Evolutionary conservation across 2,888 invertebrate species (phyloP), one percentile per base, ranked within the genome.

Genomic region (Drosophila quinaria): DNA sequence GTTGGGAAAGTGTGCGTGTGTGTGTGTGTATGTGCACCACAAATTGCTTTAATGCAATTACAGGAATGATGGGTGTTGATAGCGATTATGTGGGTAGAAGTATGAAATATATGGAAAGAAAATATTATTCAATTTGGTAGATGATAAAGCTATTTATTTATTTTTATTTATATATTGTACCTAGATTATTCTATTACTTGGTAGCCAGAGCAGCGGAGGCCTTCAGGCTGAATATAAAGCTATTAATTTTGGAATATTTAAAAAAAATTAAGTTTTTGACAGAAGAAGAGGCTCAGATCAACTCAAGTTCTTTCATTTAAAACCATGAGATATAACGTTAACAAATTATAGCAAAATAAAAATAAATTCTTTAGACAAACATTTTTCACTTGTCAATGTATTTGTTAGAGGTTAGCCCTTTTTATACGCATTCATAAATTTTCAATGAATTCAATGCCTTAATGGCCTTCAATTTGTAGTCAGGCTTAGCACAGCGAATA

Each of bases 31-130:
- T 54, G 42, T 56, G 29, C 15, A 2, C 51, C 56, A 58, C 59
- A 74, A 81, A 78, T 63, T 74, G 74, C 56, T 59, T 71, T 64
- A 55, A 59, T 64, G 59, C 56, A 58, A 66, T 65, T 19, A 46
- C 50, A 64, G 56, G 25, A 64, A 64, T 31, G 31, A 62, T 52
- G 58, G 13, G 35, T 50, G 56, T 22, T 42, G 37, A 6, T 6
- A 9, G 10, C 15, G 2, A 49, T 31, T 29, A 11, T 44, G 33
- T 56, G 22, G 31, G 9, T 31, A 46, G 44, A 47, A 35, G 55
- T n/a, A n/a, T 46, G n/a, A 11, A 17, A 42, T 19, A n/a, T 52
- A 51, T 17, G 42, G 33, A 22, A 44, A 13, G 37, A 39, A 33
- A 29, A 35, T 41, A 52, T 60, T 51, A 41, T 46, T 59, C 11